Evolutionary conservation across 2,113 vertebrate genomes (phyloP).

Genomic region (Aptenodytes forsteri): DNA sequence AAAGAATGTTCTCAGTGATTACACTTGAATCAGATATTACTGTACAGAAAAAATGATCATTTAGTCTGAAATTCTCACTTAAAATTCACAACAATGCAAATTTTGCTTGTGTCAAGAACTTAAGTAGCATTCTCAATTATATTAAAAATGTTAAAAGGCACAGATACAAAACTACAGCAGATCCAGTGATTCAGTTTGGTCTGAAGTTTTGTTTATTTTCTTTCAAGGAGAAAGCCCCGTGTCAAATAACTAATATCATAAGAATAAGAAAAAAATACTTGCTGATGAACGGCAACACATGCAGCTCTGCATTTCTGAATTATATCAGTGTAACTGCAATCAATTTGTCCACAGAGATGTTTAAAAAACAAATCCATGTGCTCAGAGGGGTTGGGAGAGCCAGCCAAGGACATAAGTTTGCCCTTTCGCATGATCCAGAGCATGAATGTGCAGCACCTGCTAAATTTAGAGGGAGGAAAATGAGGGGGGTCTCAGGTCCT

Average conservation of each 20-base stretch:
- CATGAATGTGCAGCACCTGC: not conserved
- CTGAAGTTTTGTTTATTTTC: not conserved
- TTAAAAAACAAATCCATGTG: not conserved
- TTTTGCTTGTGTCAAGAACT: not conserved
- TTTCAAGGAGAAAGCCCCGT: not conserved
- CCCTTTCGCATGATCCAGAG: not conserved
- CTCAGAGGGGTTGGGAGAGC: not conserved
- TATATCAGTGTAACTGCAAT: not conserved
- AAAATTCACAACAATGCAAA: not conserved
- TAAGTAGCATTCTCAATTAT: not conserved
- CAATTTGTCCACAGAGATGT: not conserved
- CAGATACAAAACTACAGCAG: not conserved
- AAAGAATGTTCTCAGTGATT: not conserved
- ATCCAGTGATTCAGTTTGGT: not conserved
- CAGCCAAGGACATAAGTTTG: not conserved
- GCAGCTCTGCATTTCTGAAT: not conserved
- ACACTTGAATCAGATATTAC: not conserved
- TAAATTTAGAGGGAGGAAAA: not conserved
- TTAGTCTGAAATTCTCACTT: not conserved
- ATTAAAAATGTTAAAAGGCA: not conserved
- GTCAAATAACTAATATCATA: not conserved
- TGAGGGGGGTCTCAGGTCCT: not conserved
- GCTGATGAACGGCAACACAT: not conserved
- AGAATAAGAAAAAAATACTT: not conserved
- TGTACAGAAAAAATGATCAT: not conserved